Evolutionary conservation across 2,888 invertebrate species (phyloP), one percentile per base, ranked within the genome.

Genomic region (Euspilapteryx auroguttella): DNA sequence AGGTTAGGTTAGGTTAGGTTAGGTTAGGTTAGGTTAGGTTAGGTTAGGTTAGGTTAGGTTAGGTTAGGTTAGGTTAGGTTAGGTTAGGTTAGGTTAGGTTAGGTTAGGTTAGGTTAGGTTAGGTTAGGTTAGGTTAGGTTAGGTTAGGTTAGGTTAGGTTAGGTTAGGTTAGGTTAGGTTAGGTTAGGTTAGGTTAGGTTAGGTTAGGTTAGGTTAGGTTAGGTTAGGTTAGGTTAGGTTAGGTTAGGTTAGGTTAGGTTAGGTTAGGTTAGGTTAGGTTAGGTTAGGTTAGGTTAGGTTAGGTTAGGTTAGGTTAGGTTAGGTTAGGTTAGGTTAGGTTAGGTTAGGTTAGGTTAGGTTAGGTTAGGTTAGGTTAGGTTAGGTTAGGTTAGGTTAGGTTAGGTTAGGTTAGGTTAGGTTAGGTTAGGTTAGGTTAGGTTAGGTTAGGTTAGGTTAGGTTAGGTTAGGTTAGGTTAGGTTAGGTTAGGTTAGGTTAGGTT

Each of bases 1-100:
- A 32, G 32, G 32, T 32, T 32, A 32, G 32, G 32, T 32, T 32
- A 32, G 32, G 32, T 32, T 32, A 32, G 31, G 32, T 32, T 32
- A 32, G 32, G 32, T 32, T 32, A 32, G 32, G 32, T 32, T 32
- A 32, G 32, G 32, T 32, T 28, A 29, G 28, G 32, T 28, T 32
- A 28, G 29, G 32, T 28, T 32, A 28, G 29, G 32, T 28, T 32
- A 32, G 32, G 32, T 32, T 32, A 32, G 32, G 32, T 32, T 29
- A 29, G 29, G 32, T 28, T 32, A 29, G 29, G 32, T 31, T 31
- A 31, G 31, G 31, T 31, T 31, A 31, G 31, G 31, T 31, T 31
- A 31, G 31, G 31, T 31, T 31, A 31, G 31, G 31, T 31, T 31
- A 31, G 31, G 31, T 31, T 31, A 31, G 31, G 31, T 31, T 31